Evolutionary conservation across 2,113 vertebrate species (phyloP), one percentile per base, ranked within the genome.

Genomic region (Ctenomys sociabilis): DNA sequence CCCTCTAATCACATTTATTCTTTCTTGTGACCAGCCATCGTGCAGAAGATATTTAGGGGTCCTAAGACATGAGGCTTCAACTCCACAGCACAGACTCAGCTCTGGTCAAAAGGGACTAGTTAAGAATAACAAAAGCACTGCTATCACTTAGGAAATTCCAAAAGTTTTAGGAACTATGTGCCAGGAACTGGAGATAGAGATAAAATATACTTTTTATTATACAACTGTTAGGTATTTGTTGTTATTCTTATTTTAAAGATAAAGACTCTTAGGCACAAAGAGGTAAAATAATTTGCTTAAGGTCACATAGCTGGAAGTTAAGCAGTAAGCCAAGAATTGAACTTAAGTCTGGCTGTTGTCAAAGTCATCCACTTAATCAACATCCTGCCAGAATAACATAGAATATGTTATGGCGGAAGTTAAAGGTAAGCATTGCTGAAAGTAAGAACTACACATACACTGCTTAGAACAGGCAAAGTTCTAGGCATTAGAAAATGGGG

Each of bases 121-220:
- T 82, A 68, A 91, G 61, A 95, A 89, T 87, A 92, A 49, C 57
- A 77, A 80, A 77, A 87, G 89, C 6, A 89, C 12, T 92, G n/a
- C 40, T 91, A 82, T 57, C 64, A 63, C 73, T 75, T 90, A 90
- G 77, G 85, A 93, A 96, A 92, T 94, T 88, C 81, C 70, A 94
- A 85, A 32, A 26, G 52, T 81, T 75, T 95, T 88, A 91, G 77
- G 52, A 78, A 26, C 35, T 95, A 91, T 95, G 61, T 61, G 28
- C 73, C 54, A 78, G 63, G 66, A 85, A 86, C 80, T n/a, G 59
- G 80, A 19, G 45, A 93, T 54, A 86, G 54, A 94, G 21, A 84
- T 57, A 43, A 59, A 93, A 64, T 54, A 37, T 77, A 63, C 88
- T 83, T 78, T 94, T 90, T 32, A 77, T 85, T 92, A 66, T 52